Evolutionary conservation across 2,113 vertebrate species (phyloP).

Genomic region (Carassius gibelio): DNA sequence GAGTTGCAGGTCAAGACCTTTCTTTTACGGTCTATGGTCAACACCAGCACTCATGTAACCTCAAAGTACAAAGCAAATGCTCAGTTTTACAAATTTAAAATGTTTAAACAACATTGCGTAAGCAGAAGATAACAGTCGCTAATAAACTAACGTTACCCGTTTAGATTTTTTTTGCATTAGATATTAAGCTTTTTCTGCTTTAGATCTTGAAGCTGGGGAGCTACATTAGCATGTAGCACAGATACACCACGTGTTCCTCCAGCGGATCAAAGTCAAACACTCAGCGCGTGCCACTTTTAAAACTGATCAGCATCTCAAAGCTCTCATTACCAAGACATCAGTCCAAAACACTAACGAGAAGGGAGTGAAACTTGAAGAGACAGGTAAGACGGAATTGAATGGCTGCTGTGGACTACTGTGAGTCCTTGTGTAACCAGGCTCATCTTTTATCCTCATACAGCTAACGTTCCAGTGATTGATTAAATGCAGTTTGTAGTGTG

Average conservation of each 20-base stretch:
- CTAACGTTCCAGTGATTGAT: not conserved
- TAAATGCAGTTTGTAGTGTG: not conserved
- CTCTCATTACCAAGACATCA: not conserved
- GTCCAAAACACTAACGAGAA: not conserved
- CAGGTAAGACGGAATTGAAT: not conserved
- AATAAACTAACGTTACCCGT: conserved; percentile 13
- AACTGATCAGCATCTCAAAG: not conserved
- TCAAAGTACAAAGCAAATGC: not conserved
- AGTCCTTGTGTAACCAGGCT: not conserved
- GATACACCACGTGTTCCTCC: conserved; percentile 17
- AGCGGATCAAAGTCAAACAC: not conserved
- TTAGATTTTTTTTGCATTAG: not conserved
- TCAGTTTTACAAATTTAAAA: not conserved
- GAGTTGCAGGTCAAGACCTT: too few species aligned
- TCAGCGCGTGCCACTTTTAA: not conserved
- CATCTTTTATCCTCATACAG: not conserved
- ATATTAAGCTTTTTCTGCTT: not conserved
- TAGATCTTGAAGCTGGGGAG: not conserved
- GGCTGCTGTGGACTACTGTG: not conserved
- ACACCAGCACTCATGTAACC: not conserved
- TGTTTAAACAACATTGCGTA: conserved; percentile 3
- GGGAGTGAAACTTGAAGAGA: not conserved
- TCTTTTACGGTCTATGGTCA: not conserved
- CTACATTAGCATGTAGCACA: conserved; percentile 25
- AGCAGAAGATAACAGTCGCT: not conserved